These are phyloP conservation scores for Luscinia megarhynchos DNA, from an alignment of 2,797 vertebrate genomes.

Conservation along the genomic window DNA sequence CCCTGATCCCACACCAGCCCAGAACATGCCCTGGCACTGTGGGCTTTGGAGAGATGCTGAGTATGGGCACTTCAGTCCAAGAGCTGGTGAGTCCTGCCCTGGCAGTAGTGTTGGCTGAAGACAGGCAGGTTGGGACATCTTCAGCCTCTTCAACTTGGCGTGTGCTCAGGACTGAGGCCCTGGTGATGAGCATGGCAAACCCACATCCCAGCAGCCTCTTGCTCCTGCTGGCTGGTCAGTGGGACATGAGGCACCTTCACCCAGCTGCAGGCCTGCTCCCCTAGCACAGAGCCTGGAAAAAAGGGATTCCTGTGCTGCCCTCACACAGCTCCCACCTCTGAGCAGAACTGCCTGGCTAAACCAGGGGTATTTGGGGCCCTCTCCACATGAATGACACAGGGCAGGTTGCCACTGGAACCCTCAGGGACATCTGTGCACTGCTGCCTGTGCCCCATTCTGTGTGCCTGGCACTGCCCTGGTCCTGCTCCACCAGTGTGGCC, in stretches of 20 bases:
- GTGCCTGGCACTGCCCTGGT: not conserved
- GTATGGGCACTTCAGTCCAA: not conserved
- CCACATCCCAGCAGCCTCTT: not conserved
- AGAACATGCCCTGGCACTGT: not conserved
- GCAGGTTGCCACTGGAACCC: not conserved
- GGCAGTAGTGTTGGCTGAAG: not conserved
- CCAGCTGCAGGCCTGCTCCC: not conserved
- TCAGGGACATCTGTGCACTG: not conserved
- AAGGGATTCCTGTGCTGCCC: not conserved
- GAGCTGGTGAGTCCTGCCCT: not conserved
- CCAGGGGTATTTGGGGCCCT: too few relatives aligned
- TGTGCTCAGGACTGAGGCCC: not conserved
- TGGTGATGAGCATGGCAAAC: accelerated
- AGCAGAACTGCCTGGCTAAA: not conserved
- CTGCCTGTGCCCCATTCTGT: not conserved
- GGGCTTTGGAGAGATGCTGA: not conserved
- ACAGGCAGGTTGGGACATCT: not conserved
- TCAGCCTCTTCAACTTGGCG: not conserved
- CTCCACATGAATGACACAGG: not conserved
- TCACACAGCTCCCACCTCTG: not conserved
- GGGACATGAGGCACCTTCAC: accelerated
- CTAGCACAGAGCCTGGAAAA: not conserved
- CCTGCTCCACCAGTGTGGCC: not conserved
- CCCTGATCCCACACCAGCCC: not conserved
- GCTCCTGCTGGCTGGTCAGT: not conserved